phyloP scores from a whole-genome alignment of 2,797 vertebrate species.

The Adelosebastes latens region DNA sequence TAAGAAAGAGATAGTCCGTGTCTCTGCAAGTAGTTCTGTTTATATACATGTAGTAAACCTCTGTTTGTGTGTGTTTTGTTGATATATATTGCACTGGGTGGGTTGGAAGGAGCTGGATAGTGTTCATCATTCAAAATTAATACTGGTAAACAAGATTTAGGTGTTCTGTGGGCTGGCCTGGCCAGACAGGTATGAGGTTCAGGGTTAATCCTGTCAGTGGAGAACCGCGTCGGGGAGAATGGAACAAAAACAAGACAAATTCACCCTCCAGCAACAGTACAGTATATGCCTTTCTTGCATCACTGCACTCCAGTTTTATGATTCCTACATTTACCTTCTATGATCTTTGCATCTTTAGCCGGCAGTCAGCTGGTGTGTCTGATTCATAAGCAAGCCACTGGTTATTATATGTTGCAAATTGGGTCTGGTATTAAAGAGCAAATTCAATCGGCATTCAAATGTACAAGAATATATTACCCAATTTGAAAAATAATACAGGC shows the following conservation, averaged over 20 bases:
- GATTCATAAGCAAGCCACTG: slow-evolving; percentile 50
- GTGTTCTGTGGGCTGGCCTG: slow-evolving; percentile 27
- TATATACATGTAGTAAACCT: slow-evolving; percentile 12
- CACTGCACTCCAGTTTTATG: slow-evolving; percentile 38
- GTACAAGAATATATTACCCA: slow-evolving; percentile 78
- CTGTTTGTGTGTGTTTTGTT: slow-evolving; percentile 23
- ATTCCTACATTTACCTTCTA: slow-evolving; percentile 57
- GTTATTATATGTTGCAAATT: slow-evolving; percentile 75
- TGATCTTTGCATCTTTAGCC: slow-evolving; percentile 45
- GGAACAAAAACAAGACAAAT: slow-evolving; percentile 41
- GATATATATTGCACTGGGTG: slow-evolving; percentile 1
- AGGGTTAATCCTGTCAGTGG: slow-evolving; percentile 53
- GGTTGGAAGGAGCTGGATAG: slow-evolving; percentile 2
- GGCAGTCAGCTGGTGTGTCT: slow-evolving; percentile 42
- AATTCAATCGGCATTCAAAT: slow-evolving; percentile 77
- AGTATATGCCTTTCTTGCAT: slow-evolving; percentile 26
- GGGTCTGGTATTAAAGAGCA: slow-evolving; percentile 66
- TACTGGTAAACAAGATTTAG: slow-evolving; percentile 54
- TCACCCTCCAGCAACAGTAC: slow-evolving; percentile 17
- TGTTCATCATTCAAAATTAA: slow-evolving; percentile 47
- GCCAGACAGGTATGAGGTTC: slow-evolving; percentile 51
- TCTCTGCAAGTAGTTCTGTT: slow-evolving; percentile 22
- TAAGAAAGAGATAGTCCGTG: slow-evolving; percentile 31
- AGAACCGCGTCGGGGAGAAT: slow-evolving; percentile 26
- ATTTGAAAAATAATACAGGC: slow-evolving; percentile 72